phyloP scores from a whole-genome alignment of 1,140 invertebrate species.

The Orius laevigatus region DNA sequence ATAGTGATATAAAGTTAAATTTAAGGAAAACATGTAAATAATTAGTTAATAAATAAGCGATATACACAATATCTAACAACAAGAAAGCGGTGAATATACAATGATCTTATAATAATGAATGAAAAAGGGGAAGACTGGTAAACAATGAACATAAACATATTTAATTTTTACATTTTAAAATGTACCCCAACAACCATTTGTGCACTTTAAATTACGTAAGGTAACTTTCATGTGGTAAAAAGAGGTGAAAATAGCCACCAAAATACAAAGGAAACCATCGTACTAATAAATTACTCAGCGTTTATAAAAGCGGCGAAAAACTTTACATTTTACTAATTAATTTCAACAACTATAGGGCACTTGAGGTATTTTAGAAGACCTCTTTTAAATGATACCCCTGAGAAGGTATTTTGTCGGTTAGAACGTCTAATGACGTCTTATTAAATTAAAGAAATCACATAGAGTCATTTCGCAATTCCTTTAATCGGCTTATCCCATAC shows the following conservation, averaged over 20 bases:
- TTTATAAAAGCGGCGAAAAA: background rate
- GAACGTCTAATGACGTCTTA: background rate
- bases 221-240: slow-evolving; percentile 15
- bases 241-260: background rate
- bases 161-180: slow-evolving; percentile 1
- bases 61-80: no score
- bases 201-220: slow-evolving; percentile 9
- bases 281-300: background rate
- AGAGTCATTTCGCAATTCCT: slow-evolving; percentile 19
- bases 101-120: background rate
- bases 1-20: no score
- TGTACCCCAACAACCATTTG: slow-evolving; percentile 14
- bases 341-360: background rate
- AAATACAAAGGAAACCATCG: background rate
- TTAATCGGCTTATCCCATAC: slow-evolving; percentile 43
- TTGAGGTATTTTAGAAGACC: background rate
- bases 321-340: background rate
- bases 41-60: no score
- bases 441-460: background rate
- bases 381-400: no score
- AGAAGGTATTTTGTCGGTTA: background rate
- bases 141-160: slow-evolving; percentile 1
- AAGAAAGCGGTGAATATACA: no score
- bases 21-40: no score
- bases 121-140: slow-evolving; percentile 11